Evolutionary conservation across 2,888 invertebrate genomes (phyloP).

Genomic region (Orthonychiurus folsomi): DNA sequence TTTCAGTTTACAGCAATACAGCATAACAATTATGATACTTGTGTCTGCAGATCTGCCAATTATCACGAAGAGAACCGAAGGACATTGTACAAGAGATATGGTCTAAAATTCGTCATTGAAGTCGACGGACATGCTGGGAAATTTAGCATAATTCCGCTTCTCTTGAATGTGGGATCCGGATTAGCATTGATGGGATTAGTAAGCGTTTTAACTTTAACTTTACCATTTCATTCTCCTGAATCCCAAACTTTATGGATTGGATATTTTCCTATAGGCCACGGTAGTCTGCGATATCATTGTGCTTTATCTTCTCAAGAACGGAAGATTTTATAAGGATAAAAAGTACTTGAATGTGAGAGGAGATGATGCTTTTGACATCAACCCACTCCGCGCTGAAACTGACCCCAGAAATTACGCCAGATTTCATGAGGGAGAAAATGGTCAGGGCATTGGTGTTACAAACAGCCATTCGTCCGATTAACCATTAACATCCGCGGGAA

Average conservation of each 20-base stretch:
- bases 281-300: constrained; percentile 47
- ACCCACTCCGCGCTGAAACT: no score
- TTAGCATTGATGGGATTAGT: constrained; percentile 48
- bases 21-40: not conserved
- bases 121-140: constrained; percentile 48
- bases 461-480: no score
- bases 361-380: constrained; percentile 32
- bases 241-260: not conserved
- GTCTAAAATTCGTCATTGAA: constrained; percentile 47
- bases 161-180: constrained; percentile 48
- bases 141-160: constrained; percentile 47
- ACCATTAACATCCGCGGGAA: no score
- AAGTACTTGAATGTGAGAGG: constrained; percentile 35
- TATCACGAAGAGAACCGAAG: constrained; percentile 44
- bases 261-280: constrained; percentile 45
- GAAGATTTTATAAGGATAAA: constrained; percentile 32
- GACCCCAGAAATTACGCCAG: no score
- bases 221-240: not conserved
- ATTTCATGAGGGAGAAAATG: no score
- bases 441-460: no score
- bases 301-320: constrained; percentile 44
- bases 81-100: constrained; percentile 46
- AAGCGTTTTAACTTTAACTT: constrained; percentile 32
- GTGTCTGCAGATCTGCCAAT: constrained; percentile 42
- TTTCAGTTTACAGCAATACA: not conserved